These are phyloP conservation scores for Pristionchus exspectatus DNA, from an alignment of 2,888 invertebrate genomes.

Conservation along the genomic window DNA sequence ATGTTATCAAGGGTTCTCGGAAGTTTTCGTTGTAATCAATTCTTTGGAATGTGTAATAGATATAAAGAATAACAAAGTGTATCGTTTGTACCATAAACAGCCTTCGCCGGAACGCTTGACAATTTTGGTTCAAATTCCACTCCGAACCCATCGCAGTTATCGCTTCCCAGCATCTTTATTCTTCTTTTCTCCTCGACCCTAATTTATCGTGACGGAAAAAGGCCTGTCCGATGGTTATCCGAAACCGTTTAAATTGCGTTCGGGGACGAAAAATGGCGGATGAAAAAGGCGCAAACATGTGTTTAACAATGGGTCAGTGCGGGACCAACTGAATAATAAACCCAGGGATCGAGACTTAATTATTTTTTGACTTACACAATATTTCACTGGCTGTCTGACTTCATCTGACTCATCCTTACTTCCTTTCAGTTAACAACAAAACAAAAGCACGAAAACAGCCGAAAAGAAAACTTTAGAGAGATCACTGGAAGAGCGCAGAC, in stretches of 20 bases:
- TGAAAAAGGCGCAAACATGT: not conserved
- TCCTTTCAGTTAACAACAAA: not conserved
- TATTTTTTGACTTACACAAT: not conserved
- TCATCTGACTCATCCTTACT: not conserved
- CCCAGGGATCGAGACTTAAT: not conserved
- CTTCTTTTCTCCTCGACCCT: not conserved
- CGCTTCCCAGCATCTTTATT: not conserved
- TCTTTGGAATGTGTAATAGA: not conserved
- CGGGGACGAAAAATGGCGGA: not conserved
- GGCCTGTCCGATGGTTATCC: not conserved
- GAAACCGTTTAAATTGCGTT: conserved; percentile 2
- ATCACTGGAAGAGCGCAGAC: not conserved
- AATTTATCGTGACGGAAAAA: not conserved
- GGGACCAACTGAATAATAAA: no score
- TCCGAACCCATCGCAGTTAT: not conserved
- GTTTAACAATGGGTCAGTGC: not conserved
- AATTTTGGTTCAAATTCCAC: conserved; percentile 12
- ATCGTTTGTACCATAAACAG: not conserved
- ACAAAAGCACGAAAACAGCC: not conserved
- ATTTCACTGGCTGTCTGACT: no score
- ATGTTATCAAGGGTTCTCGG: not conserved
- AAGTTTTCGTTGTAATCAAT: not conserved
- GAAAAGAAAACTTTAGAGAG: not conserved
- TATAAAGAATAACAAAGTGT: not conserved
- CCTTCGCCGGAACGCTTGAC: not conserved